Conservation (phyloP, 2,113 vertebrate genomes). For the Hiodon tergisus region DNA sequence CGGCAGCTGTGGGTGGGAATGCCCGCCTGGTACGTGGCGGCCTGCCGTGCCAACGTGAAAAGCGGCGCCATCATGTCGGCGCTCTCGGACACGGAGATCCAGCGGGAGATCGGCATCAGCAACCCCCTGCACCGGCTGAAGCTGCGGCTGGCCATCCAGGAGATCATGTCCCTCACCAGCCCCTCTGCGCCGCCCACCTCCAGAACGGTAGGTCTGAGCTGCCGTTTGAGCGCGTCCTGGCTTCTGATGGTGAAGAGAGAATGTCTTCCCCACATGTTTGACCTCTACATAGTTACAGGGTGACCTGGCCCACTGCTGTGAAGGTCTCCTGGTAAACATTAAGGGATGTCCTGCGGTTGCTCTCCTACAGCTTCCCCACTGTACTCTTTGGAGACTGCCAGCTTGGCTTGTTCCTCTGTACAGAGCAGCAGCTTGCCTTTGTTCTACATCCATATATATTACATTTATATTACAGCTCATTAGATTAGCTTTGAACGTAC, state of each 20-base stretch:
- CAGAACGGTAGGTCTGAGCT: slow-evolving; percentile 73
- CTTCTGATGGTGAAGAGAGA: neutral
- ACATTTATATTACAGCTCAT: no score
- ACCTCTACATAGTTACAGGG: neutral
- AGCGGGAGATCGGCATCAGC: slow-evolving; percentile 94
- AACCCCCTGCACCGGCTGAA: slow-evolving; percentile 94
- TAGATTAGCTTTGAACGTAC: no score
- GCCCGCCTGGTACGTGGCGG: slow-evolving; percentile 97
- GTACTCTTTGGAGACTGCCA: no score
- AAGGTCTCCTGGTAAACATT: neutral
- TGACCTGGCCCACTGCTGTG: neutral
- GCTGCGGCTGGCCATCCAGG: slow-evolving; percentile 90
- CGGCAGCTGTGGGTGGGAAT: slow-evolving; percentile 95
- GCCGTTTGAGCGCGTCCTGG: no score
- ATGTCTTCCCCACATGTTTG: neutral
- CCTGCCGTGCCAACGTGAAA: slow-evolving; percentile 94
- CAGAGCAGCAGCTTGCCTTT: neutral
- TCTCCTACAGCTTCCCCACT: neutral
- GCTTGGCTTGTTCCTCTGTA: neutral
- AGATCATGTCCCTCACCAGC: slow-evolving; percentile 96
- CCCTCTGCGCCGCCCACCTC: slow-evolving; percentile 93
- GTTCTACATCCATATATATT: neutral
- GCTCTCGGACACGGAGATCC: slow-evolving; percentile 94
- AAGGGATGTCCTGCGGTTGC: neutral
- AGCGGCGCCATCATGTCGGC: slow-evolving; percentile 98